Evolutionary conservation across 2,113 vertebrate species (phyloP).

Genomic region (Mellivora capensis): DNA sequence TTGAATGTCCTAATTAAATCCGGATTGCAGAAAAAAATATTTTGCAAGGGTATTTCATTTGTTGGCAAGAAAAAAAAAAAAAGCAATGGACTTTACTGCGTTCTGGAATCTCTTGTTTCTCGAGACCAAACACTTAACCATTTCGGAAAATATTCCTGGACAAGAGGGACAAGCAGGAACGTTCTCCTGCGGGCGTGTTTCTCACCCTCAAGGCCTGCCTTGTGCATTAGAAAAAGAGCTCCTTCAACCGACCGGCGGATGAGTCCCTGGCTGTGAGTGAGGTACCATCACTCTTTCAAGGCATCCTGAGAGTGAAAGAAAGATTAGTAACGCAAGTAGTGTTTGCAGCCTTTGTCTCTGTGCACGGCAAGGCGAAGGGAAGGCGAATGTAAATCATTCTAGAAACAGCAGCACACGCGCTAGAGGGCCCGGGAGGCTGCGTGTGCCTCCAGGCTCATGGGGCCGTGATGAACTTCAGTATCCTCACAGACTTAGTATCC

Average conservation of each 20-base stretch:
- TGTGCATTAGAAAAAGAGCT: background rate
- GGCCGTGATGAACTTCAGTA: background rate
- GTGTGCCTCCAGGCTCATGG: rapidly evolving
- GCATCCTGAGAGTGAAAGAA: background rate
- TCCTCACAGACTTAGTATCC: background rate
- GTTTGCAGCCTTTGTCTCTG: background rate
- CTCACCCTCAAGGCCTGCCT: constrained; percentile 67
- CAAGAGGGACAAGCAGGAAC: constrained; percentile 82
- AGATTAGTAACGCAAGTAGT: background rate
- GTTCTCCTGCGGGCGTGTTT: constrained; percentile 80
- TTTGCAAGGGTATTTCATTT: background rate
- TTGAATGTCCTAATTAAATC: background rate
- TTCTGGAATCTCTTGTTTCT: constrained; percentile 79
- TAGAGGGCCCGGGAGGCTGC: background rate
- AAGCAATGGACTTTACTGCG: background rate
- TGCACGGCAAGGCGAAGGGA: background rate
- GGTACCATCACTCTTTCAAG: background rate
- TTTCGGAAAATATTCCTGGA: constrained; percentile 85
- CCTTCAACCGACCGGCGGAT: background rate
- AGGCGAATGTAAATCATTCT: rapidly evolving
- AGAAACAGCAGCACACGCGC: rapidly evolving
- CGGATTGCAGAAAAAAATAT: background rate
- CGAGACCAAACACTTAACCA: constrained; percentile 84
- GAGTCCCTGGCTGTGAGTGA: no score
- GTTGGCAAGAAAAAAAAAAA: background rate